These are phyloP conservation scores for Rhinella marina DNA, from an alignment of 2,797 vertebrate species.

Conservation along the genomic window DNA sequence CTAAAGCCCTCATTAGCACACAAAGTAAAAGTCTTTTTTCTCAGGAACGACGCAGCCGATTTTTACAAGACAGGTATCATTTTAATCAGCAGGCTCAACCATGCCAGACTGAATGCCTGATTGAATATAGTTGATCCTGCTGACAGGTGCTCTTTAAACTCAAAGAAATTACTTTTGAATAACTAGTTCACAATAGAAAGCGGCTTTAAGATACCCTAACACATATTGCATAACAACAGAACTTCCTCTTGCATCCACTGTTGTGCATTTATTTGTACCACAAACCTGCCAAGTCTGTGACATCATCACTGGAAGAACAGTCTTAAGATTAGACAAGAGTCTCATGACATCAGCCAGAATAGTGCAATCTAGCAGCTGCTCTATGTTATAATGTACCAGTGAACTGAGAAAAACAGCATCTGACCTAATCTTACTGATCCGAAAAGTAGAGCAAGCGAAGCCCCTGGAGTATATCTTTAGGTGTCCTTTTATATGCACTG, in stretches of 20 bases:
- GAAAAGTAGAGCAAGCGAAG: not conserved
- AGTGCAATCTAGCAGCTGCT: slow-evolving; percentile 79
- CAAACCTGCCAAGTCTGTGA: slow-evolving; percentile 73
- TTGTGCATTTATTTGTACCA: slow-evolving; percentile 46
- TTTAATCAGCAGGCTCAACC: no score
- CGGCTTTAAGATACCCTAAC: slow-evolving; percentile 31
- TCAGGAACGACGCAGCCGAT: no score
- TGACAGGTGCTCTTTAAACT: no score
- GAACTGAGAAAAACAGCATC: not conserved
- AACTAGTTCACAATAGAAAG: not conserved
- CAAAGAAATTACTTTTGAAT: not conserved
- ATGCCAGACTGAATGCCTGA: no score
- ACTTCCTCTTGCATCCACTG: slow-evolving; percentile 59
- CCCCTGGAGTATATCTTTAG: not conserved
- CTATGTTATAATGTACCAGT: slow-evolving; percentile 75
- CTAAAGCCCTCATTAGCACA: no score
- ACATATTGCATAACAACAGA: slow-evolving; percentile 44
- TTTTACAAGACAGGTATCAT: no score
- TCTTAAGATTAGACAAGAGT: slow-evolving; percentile 75
- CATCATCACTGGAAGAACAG: slow-evolving; percentile 78
- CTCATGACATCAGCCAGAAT: slow-evolving; percentile 77
- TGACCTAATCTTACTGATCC: not conserved
- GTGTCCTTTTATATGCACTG: not conserved
- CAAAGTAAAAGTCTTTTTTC: no score
- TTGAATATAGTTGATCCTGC: no score